Evolutionary conservation across 2,797 vertebrate species (phyloP).

Genomic region (Lacerta agilis): DNA sequence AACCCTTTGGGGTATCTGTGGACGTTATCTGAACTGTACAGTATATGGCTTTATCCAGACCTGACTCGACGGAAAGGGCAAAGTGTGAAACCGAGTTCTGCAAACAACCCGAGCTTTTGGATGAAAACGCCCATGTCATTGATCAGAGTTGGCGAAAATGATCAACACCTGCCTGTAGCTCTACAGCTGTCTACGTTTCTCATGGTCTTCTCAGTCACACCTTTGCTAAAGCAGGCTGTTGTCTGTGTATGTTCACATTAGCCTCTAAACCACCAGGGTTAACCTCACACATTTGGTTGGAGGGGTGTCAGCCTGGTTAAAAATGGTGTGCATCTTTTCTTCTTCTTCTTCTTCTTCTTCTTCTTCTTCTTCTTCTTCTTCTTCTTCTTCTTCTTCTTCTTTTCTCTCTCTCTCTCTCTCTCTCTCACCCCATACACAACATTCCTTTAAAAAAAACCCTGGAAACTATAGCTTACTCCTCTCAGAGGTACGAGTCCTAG

Average conservation of each 20-base stretch:
- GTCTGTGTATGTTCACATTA: not conserved
- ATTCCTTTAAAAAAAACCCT: too few relatives aligned
- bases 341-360: too few relatives aligned
- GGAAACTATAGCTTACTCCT: too few relatives aligned
- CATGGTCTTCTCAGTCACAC: not conserved
- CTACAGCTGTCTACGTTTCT: too few relatives aligned
- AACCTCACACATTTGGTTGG: not conserved
- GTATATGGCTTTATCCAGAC: conserved; percentile 66
- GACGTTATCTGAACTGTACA: conserved; percentile 69
- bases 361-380: too few relatives aligned
- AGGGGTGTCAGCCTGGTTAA: not conserved
- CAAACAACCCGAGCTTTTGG: not conserved
- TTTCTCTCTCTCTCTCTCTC: not conserved
- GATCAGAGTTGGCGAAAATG: too few relatives aligned
- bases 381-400: too few relatives aligned
- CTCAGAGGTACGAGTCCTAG: too few relatives aligned
- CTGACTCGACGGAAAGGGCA: conserved; percentile 72
- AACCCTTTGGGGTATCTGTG: conserved; percentile 62
- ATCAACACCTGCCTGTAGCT: not conserved
- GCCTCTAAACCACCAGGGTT: not conserved
- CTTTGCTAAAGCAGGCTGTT: too few relatives aligned
- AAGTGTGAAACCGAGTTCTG: conserved; percentile 28
- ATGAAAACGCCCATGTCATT: not conserved
- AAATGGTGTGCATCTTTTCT: not conserved
- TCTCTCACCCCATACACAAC: too few relatives aligned